A percentile compares a stretch with the other conserved stretches of the same genome.
Conservation (phyloP, 1,140 invertebrate genomes). For the Achroia grisella region DNA sequence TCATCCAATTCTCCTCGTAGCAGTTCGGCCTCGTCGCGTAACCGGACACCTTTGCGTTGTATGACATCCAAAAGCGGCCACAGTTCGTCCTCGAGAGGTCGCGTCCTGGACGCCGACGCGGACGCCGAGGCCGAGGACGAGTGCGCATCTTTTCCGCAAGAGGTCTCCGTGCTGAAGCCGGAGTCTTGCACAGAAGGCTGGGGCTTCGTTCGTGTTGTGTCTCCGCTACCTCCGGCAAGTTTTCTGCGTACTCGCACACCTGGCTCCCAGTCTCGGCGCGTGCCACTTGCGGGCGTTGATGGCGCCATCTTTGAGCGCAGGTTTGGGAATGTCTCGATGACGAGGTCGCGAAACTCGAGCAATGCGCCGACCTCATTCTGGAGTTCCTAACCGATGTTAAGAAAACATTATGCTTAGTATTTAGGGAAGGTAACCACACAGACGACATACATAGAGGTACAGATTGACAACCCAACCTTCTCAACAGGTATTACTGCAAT, state of each 20-base stretch:
- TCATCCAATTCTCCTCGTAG: constrained; percentile 68
- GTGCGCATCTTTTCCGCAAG: constrained; percentile 83
- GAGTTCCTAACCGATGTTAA: constrained; percentile 76
- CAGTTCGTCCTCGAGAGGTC: constrained; percentile 82
- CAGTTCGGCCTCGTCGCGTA: constrained; percentile 79
- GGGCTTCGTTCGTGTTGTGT: constrained; percentile 75
- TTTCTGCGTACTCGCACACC: constrained; percentile 85
- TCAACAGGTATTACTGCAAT: no score
- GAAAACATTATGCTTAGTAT: no score
- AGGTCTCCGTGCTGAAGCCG: constrained; percentile 88
- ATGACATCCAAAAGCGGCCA: constrained; percentile 90
- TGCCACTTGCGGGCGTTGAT: constrained; percentile 60
- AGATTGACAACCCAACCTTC: no score
- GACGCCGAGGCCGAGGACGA: constrained; percentile 73
- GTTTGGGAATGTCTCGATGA: constrained; percentile 93
- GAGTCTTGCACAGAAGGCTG: constrained; percentile 86
- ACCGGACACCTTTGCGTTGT: constrained; percentile 83
- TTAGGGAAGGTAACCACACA: no score
- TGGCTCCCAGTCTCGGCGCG: constrained; percentile 81
- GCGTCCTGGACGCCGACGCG: constrained; percentile 43
- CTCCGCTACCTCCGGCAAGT: constrained; percentile 75
- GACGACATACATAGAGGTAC: no score
- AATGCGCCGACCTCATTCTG: constrained; percentile 93
- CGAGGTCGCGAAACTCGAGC: constrained; percentile 91
- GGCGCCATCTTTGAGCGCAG: constrained; percentile 84